A percentile compares a stretch with the other conserved stretches of the same genome.
Evolutionary conservation across 2,113 vertebrate species (phyloP).

Genomic region (Otis tarda): DNA sequence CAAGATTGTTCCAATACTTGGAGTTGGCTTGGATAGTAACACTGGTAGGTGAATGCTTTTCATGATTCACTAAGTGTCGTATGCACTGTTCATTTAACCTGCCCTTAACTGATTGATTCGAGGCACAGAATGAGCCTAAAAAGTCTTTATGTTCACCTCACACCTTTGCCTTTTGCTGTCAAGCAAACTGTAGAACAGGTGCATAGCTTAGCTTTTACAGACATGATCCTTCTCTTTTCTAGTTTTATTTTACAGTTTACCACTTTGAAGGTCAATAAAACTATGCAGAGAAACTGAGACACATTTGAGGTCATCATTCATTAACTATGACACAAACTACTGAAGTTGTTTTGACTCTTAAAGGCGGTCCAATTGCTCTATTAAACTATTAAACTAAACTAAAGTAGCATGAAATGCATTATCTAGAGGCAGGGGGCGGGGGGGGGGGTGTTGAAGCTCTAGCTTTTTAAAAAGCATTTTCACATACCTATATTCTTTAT

Average conservation of each 20-base stretch:
- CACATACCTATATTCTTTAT: neutral
- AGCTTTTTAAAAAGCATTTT: neutral
- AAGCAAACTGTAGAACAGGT: neutral
- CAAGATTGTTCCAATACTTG: constrained; percentile 79
- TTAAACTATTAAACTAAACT: neutral
- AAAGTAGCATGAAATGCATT: neutral
- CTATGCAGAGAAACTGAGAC: neutral
- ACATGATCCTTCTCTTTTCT: neutral
- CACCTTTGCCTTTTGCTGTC: neutral
- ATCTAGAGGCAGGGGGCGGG: neutral
- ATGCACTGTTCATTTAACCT: neutral
- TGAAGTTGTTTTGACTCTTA: neutral
- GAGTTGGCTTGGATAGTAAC: constrained; percentile 77
- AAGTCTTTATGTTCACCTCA: neutral
- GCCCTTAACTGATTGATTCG: accelerated
- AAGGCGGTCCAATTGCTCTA: neutral
- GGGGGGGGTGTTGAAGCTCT: neutral
- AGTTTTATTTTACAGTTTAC: neutral
- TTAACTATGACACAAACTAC: neutral
- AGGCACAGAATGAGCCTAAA: neutral
- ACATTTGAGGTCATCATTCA: neutral
- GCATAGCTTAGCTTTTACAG: neutral
- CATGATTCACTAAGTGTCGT: no score
- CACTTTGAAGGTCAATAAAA: neutral
- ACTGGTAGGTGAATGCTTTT: constrained; percentile 76